Conservation (phyloP, 2,113 vertebrate species). For the Aegotheles bennettii region DNA sequence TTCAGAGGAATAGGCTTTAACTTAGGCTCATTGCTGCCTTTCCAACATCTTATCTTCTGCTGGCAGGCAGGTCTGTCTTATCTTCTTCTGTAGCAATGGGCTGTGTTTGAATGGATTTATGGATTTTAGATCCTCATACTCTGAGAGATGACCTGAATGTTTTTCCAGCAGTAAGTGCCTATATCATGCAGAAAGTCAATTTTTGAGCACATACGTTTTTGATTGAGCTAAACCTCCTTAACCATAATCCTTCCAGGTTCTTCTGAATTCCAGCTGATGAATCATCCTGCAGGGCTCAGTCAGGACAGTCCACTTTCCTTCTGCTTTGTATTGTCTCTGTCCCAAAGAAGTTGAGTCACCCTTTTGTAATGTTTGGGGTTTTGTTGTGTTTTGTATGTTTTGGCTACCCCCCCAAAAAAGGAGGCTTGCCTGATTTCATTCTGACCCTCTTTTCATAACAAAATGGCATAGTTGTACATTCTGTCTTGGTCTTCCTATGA, state of each 20-base stretch:
- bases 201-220: neutral
- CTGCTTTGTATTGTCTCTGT: neutral
- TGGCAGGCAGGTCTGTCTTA: neutral
- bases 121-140: neutral
- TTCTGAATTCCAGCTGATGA: constrained; percentile 50
- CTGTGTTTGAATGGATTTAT: neutral
- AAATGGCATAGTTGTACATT: neutral
- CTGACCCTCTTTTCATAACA: constrained; percentile 32
- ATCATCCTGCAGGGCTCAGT: neutral
- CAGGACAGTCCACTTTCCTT: neutral
- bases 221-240: neutral
- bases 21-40: neutral
- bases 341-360: constrained; percentile 36
- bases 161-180: neutral
- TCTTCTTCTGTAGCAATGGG: neutral
- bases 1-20: neutral
- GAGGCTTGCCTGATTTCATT: neutral
- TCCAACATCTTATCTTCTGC: neutral
- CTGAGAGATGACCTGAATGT: neutral
- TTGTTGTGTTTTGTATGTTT: constrained; percentile 35
- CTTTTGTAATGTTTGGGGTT: constrained; percentile 25
- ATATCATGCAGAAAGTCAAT: neutral
- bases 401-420: neutral
- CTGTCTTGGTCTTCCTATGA: neutral
- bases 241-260: constrained; percentile 24